Base-by-base conservation (phyloP, 2,888 invertebrate species). In the Agrochola lychnidis region DNA sequence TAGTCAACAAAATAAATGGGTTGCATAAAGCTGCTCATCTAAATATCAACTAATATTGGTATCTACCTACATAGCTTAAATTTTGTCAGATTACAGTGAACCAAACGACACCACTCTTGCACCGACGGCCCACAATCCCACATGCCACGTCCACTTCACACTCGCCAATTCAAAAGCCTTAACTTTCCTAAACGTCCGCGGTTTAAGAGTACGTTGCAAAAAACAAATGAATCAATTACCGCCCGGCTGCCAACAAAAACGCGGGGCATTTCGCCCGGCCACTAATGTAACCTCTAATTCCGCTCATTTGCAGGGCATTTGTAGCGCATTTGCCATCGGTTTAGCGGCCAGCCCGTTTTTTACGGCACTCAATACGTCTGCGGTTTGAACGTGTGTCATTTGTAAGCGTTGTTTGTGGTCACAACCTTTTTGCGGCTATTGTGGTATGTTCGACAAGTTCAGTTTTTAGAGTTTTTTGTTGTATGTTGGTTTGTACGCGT, bases 241-340 rank as follows among this genome's bases (percentile, higher is more conserved):
- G 73, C 25, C 73, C 79, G 76, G 70, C 78, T 85, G 83, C 76
- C 80, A 73, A 73, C 83, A 88, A 89, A 88, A 89, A 89, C 89
- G 83, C 78, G 78, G 82, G 61, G 74, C 83, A 84, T 82, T 88
- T 83, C 83, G 56, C 72, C 70, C 82, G 71, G 70, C 85, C 87
- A 82, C 89, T 87, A 89, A 89, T 89, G 87, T 79, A 82, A 76
- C 81, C 82, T 87, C 85, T 89, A 89, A 89, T 89, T 89, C 85
- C 82, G 81, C 89, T 89, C 90, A 89, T 89, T 89, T 89, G 86
- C 79, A 79, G 77, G 82, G 86, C 90, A 89, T 89, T 89, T 89
- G 87, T 82, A 82, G 82, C 82, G 78, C 88, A 89, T 89, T 89
- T 85, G 81, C 82, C 79, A 83, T 79, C 82, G 88, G 86, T 82